Conservation (phyloP, 2,888 invertebrate genomes). For the Capitulum mitella region DNA sequence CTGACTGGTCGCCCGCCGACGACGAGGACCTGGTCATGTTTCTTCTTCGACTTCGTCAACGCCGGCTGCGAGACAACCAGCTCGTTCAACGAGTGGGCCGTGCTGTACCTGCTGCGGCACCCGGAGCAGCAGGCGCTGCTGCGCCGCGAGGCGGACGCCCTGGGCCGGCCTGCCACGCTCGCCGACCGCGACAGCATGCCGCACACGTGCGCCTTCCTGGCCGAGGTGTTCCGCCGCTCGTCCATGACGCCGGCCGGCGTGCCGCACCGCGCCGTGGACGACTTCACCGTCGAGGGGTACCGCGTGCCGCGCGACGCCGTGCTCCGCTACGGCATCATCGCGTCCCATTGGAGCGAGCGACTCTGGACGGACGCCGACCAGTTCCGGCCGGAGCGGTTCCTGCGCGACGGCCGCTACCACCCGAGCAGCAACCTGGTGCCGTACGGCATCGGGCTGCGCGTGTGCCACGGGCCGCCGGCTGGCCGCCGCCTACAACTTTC, state of each 20-base stretch:
- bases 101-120: not conserved
- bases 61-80: constrained; percentile 7
- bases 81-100: not conserved
- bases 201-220: constrained; percentile 17
- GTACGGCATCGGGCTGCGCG: not conserved
- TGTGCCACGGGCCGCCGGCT: constrained; percentile 12
- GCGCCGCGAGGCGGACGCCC: constrained; percentile 34
- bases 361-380: not conserved
- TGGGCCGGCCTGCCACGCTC: too few species aligned
- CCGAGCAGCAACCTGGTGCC: not conserved
- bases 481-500: not conserved
- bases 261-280: not conserved
- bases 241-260: not conserved
- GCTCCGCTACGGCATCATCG: not conserved
- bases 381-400: constrained; percentile 21
- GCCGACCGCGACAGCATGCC: not conserved
- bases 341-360: not conserved
- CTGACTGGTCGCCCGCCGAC: not conserved
- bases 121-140: not conserved
- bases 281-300: not conserved
- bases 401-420: not conserved
- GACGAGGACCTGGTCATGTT: not conserved
- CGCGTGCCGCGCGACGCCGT: not conserved
- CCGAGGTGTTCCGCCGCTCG: constrained; percentile 13
- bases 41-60: not conserved